Evolutionary conservation across 2,888 invertebrate genomes (phyloP).

Genomic region (Anoncus sp.): DNA sequence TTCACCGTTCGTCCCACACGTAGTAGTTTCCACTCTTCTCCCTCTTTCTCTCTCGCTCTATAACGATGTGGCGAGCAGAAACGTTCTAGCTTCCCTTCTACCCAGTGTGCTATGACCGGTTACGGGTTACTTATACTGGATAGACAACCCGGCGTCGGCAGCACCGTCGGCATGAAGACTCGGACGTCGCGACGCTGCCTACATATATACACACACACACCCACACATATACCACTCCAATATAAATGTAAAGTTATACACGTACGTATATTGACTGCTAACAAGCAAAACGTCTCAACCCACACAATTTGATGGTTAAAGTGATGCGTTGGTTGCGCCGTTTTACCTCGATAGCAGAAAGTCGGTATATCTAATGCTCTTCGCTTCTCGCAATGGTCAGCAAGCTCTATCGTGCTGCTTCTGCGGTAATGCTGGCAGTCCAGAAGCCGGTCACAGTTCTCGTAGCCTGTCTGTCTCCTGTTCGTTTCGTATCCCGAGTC

Average conservation of each 20-base stretch:
- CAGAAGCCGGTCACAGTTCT: slow-evolving; percentile 42
- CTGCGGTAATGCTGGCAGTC: slow-evolving; percentile 33
- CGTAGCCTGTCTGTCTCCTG: slow-evolving; percentile 54
- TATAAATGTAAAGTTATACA: slow-evolving; percentile 12
- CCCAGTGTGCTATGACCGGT: slow-evolving; percentile 57
- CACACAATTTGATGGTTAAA: slow-evolving; percentile 4
- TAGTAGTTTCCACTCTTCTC: slow-evolving; percentile 44
- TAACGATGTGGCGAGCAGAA: slow-evolving; percentile 10
- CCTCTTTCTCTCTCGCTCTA: slow-evolving; percentile 35
- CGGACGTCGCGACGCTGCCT: slow-evolving; percentile 51
- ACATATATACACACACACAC: neutral
- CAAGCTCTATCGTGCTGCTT: slow-evolving; percentile 12
- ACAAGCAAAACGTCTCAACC: slow-evolving; percentile 19
- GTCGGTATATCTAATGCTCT: neutral
- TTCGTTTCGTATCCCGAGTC: slow-evolving; percentile 24
- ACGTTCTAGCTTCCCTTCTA: slow-evolving; percentile 46
- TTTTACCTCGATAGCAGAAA: slow-evolving; percentile 13
- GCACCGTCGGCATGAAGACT: slow-evolving; percentile 51
- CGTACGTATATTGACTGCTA: slow-evolving; percentile 5
- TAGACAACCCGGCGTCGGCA: slow-evolving; percentile 58
- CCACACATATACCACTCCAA: neutral
- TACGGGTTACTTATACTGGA: slow-evolving; percentile 72
- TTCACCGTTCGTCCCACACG: slow-evolving; percentile 74
- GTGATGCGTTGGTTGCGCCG: slow-evolving; percentile 1
- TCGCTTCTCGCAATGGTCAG: slow-evolving; percentile 26